Evolutionary conservation across 2,888 invertebrate species (phyloP).

Genomic region (Trissoscelio sp.): DNA sequence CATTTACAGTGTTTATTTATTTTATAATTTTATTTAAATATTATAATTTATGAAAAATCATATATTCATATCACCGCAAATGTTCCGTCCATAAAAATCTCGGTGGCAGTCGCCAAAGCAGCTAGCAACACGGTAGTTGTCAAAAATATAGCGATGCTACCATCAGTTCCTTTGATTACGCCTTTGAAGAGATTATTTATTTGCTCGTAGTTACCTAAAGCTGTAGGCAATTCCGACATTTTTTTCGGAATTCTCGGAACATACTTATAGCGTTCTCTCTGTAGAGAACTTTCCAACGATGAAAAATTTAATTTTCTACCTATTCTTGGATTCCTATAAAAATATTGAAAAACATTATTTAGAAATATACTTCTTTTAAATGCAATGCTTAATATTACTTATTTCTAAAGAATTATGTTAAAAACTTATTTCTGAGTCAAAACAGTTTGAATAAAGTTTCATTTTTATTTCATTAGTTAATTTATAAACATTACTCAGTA

Average conservation of each 20-base stretch:
- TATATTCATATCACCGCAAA: background rate
- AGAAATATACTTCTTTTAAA: background rate
- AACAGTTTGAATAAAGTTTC: too few species aligned
- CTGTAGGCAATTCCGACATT: background rate
- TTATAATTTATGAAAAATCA: too few species aligned
- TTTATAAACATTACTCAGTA: too few species aligned
- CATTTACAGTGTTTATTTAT: too few species aligned
- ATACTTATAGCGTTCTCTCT: background rate
- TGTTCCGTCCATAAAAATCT: background rate
- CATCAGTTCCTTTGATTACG: background rate
- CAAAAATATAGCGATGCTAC: background rate
- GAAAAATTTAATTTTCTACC: background rate
- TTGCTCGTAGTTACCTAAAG: background rate
- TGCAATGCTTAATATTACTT: too few species aligned
- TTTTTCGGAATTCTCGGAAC: background rate
- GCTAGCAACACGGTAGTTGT: background rate
- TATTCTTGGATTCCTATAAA: background rate
- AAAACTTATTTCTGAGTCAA: too few species aligned
- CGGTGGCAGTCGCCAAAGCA: background rate
- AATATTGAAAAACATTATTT: background rate
- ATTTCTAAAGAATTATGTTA: too few species aligned
- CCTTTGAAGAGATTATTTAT: background rate
- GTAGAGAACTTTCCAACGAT: too few species aligned
- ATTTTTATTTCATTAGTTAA: too few species aligned
- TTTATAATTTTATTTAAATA: too few species aligned